phyloP scores from a whole-genome alignment of 2,797 vertebrate genomes.

The Gymnothorax reevesii region DNA sequence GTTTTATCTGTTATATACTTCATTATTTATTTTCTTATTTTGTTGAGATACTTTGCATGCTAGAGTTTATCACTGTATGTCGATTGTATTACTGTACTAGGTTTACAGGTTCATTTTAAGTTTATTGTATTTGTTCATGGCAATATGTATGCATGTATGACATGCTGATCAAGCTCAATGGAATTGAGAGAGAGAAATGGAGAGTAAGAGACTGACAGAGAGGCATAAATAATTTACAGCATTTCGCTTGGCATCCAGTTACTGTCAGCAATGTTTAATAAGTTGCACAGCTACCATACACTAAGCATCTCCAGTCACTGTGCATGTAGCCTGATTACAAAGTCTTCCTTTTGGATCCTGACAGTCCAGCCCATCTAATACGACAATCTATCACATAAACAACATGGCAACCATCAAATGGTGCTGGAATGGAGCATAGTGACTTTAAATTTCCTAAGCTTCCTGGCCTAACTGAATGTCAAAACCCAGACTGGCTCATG shows the following conservation, averaged over 20 bases:
- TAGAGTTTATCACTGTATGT: no score
- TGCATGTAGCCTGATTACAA: background rate
- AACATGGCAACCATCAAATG: background rate
- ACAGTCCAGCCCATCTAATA: background rate
- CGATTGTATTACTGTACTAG: no score
- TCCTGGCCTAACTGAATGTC: background rate
- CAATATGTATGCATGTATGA: no score
- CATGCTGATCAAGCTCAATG: no score
- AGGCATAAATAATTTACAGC: constrained; percentile 32
- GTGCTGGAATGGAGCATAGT: background rate
- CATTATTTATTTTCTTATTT: no score
- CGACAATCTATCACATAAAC: background rate
- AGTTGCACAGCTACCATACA: background rate
- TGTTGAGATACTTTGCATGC: no score
- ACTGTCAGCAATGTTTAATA: constrained; percentile 26
- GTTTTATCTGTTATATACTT: no score
- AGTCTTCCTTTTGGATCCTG: constrained; percentile 5
- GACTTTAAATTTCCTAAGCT: background rate
- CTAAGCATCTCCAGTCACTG: background rate
- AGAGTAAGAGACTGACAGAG: background rate
- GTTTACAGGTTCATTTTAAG: no score
- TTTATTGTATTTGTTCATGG: no score
- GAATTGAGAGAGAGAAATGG: background rate
- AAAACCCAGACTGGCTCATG: background rate
- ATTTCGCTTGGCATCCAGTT: constrained; percentile 8